These are phyloP conservation scores for Taphrorychus bicolor DNA, from an alignment of 2,888 invertebrate species.

Conservation along the genomic window DNA sequence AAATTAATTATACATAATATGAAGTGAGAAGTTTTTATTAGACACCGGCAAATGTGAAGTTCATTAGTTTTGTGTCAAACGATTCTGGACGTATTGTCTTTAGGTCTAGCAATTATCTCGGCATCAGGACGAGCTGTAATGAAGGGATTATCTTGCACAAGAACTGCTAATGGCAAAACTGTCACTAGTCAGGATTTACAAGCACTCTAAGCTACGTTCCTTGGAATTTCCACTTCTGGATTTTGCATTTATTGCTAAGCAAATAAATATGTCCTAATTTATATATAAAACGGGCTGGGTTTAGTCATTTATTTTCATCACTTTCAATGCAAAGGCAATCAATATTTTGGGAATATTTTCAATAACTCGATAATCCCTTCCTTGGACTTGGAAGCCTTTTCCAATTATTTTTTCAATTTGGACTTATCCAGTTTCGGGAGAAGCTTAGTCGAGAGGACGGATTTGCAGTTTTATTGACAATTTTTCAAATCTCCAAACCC, in stretches of 20 bases:
- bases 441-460: not conserved
- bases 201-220: not conserved
- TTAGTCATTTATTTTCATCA: not conserved
- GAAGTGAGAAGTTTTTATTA: not conserved
- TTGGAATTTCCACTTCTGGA: not conserved
- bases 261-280: not conserved
- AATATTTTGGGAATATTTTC: not conserved
- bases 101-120: not conserved
- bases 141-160: slow-evolving; percentile 1
- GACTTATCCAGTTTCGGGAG: not conserved
- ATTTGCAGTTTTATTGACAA: slow-evolving; percentile 5
- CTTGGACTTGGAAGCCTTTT: slow-evolving; percentile 5
- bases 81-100: not conserved
- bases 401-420: slow-evolving; percentile 19
- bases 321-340: not conserved
- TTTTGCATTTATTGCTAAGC: not conserved
- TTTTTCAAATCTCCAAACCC: slow-evolving; percentile 7
- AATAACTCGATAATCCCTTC: not conserved
- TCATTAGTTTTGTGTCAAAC: not conserved
- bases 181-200: slow-evolving; percentile 1
- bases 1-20: not conserved
- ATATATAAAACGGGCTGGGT: not conserved
- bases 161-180: not conserved
- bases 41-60: not conserved
- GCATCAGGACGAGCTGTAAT: not conserved